A percentile compares a stretch with the other conserved stretches of the same genome.
phyloP scores from a whole-genome alignment of 2,113 vertebrate genomes.

The Cebus imitator region DNA sequence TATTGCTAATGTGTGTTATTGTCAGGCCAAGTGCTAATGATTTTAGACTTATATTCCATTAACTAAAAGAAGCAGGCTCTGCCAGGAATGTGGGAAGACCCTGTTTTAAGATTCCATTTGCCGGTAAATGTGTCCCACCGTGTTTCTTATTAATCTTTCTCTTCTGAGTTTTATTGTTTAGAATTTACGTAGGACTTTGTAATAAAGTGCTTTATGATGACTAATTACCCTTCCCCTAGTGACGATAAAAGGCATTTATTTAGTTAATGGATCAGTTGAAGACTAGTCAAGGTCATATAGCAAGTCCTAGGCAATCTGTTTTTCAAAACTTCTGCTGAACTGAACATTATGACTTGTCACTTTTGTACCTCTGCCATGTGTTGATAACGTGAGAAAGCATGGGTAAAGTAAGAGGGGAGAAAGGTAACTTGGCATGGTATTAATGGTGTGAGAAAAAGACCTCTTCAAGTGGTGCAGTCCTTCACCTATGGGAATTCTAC shows the following conservation, averaged over 20 bases:
- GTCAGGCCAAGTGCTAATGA: constrained; percentile 58
- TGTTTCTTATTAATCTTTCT: constrained; percentile 52
- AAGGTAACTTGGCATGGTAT: neutral
- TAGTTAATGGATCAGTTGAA: constrained; percentile 61
- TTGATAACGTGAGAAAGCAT: constrained; percentile 24
- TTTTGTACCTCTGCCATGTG: constrained; percentile 53
- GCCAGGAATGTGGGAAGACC: constrained; percentile 56
- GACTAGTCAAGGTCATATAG: constrained; percentile 72
- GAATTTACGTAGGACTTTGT: constrained; percentile 46
- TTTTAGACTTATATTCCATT: constrained; percentile 47
- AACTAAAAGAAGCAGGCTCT: constrained; percentile 24
- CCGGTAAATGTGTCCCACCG: constrained; percentile 3
- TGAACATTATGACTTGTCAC: neutral
- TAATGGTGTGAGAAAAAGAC: constrained; percentile 30
- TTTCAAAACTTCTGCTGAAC: constrained; percentile 36
- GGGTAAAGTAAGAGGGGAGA: neutral
- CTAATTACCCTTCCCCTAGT: constrained; percentile 55
- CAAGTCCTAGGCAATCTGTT: constrained; percentile 27
- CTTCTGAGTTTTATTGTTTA: constrained; percentile 55
- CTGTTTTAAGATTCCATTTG: constrained; percentile 61
- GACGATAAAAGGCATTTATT: constrained; percentile 60
- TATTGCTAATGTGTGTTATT: constrained; percentile 42
- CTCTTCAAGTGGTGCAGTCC: neutral
- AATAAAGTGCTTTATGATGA: constrained; percentile 57
- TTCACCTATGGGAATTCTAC: neutral